phyloP scores from a whole-genome alignment of 2,797 vertebrate species.

The Emys orbicularis region DNA sequence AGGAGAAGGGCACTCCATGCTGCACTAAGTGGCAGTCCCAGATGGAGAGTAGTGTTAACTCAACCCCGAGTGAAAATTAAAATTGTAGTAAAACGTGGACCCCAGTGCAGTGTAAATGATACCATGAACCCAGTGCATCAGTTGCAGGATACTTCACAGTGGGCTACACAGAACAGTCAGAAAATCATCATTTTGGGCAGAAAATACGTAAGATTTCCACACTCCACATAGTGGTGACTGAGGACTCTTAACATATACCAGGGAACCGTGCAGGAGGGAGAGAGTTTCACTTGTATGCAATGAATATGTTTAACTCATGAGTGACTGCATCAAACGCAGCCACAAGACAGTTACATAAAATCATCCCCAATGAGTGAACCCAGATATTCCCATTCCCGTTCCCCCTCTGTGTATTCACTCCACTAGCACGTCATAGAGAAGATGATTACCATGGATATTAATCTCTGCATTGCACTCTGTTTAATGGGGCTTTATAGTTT shows the following conservation, averaged over 20 bases:
- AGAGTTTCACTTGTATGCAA: not conserved
- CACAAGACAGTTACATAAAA: rapidly evolving
- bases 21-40: rapidly evolving
- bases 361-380: rapidly evolving
- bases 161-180: not conserved
- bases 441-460: not conserved
- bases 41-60: rapidly evolving
- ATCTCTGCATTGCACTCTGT: not conserved
- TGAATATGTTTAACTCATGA: not conserved
- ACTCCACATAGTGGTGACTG: not conserved
- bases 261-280: rapidly evolving
- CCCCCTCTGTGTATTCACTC: not conserved
- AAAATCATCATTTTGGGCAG: not conserved
- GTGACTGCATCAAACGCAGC: rapidly evolving
- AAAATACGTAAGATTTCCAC: not conserved
- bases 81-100: not conserved
- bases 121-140: not conserved
- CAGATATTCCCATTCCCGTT: rapidly evolving
- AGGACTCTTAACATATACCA: not conserved
- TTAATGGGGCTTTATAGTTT: not conserved
- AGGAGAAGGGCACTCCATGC: not conserved
- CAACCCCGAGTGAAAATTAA: not conserved
- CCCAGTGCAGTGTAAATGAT: not conserved
- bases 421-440: not conserved
- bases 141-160: not conserved